Evolutionary conservation across 2,888 invertebrate species (phyloP), one percentile per base, ranked within the genome.

Genomic region (Scelioninae gen. 1): DNA sequence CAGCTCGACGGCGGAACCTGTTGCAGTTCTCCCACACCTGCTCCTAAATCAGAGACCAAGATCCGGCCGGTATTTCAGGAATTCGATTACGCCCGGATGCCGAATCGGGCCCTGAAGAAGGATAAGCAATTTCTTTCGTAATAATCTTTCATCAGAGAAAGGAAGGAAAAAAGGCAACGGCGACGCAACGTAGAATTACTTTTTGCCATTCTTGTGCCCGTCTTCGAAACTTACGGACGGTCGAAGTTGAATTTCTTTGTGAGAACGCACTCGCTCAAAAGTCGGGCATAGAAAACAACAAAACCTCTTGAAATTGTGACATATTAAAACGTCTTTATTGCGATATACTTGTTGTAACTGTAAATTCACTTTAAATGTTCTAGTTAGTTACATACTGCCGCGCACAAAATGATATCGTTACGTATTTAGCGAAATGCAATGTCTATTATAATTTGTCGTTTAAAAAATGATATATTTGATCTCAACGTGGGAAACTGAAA

Each of bases 11-110:
- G 62, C 45, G 62, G 76, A 83, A 79, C 83, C 83, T 79, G 83
- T 79, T 83, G 83, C 79, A 78, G 79, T 75, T 15, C 68, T 60
- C 75, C 75, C 75, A 83, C 83, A 79, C 79, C 75, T 83, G 79
- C 66, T 65, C 75, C 65, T 79, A 79, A 83, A 83, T 79, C 78
- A 72, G 74, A 55, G 56, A 29, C 60, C 34, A 45, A 68, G 68
- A 77, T 77, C 75, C 55, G 68, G 71, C 53, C 63, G 82, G 77
- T 40, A 77, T 77, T 72, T 74, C 53, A 82, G 62, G 63, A 62
- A 82, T 82, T 76, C 60, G 71, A 81, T 81, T 81, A 75, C 51
- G 55, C 53, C 45, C 47, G 31, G 51, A 15, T 55, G 49, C 31
- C 38, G 62, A 47, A 62, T 16, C 16, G 16, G 16, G 23, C 23